A percentile compares a stretch with the other conserved stretches of the same genome.
Conservation (phyloP, 2,113 vertebrate species). For the Rattus rattus region DNA sequence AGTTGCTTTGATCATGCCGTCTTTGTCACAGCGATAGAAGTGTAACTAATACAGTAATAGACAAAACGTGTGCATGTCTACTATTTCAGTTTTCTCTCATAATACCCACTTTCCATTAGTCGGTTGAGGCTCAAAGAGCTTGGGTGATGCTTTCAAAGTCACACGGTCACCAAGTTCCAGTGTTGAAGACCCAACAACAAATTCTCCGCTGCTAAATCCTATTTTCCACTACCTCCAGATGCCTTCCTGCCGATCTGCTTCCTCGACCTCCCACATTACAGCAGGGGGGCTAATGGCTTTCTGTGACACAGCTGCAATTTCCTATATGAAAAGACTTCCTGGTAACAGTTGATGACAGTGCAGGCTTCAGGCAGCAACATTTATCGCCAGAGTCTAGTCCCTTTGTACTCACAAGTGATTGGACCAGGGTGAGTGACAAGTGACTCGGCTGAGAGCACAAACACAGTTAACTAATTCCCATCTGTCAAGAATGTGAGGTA, state of each 20-base stretch:
- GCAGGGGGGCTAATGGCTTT: not conserved
- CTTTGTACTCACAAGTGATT: not conserved
- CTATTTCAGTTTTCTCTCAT: not conserved
- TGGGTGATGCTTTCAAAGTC: not conserved
- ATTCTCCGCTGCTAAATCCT: not conserved
- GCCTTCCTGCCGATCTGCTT: not conserved
- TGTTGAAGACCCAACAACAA: not conserved
- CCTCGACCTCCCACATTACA: not conserved
- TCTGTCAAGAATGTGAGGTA: not conserved
- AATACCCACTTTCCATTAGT: not conserved
- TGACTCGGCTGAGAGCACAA: not conserved
- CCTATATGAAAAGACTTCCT: not conserved
- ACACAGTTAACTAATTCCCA: not conserved
- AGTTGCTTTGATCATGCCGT: not conserved
- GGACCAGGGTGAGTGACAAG: not conserved
- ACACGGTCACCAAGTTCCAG: not conserved
- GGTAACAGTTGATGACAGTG: not conserved
- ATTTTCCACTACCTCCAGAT: not conserved
- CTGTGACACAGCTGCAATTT: not conserved
- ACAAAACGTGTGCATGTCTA: not conserved
- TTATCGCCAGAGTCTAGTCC: too few species aligned
- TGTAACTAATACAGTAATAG: not conserved
- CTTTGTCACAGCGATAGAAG: not conserved
- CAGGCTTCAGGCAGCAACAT: not conserved
- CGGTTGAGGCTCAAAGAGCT: not conserved